These are phyloP conservation scores for Eupleurogrammus muticus DNA, from an alignment of 2,797 vertebrate species.

Conservation along the genomic window DNA sequence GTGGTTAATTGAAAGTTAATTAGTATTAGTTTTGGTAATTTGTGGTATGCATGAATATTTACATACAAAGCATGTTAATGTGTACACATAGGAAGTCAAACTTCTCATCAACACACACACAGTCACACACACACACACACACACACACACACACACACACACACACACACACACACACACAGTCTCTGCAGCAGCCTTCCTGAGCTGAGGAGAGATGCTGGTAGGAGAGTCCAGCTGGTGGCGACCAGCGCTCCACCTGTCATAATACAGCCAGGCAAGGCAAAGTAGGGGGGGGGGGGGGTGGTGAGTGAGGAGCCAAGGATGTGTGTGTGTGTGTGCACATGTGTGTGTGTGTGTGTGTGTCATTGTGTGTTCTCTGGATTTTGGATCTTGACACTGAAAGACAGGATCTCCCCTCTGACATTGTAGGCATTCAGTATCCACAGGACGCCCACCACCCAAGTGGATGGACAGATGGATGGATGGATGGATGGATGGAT, in stretches of 20 bases:
- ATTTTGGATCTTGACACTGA: constrained; percentile 79
- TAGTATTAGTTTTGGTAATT: too few species aligned
- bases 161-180: constrained; percentile 13
- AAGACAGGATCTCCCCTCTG: constrained; percentile 85
- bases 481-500: constrained; percentile 15
- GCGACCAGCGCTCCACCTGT: constrained; percentile 81
- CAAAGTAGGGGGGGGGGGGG: constrained; percentile 62
- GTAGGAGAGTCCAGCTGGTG: constrained; percentile 66
- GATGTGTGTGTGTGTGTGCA: constrained; percentile 20
- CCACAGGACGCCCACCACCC: constrained; percentile 80
- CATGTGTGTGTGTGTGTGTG: constrained; percentile 32
- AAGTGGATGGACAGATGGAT: constrained; percentile 63
- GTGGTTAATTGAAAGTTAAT: too few species aligned
- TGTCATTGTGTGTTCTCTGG: constrained; percentile 47
- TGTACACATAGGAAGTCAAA: background rate
- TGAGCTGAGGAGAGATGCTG: constrained; percentile 51
- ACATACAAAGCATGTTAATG: background rate
- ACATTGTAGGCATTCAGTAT: constrained; percentile 67
- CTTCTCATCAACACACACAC: background rate
- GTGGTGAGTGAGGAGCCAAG: constrained; percentile 58
- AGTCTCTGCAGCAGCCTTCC: constrained; percentile 26
- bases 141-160: constrained; percentile 5
- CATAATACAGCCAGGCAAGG: constrained; percentile 80
- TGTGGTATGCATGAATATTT: background rate
- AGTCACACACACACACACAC: background rate